Percentiles rank a stretch among this genome's conserved stretches.
These are phyloP conservation scores for Microctenopoma steveboyesi DNA, from an alignment of 2,797 vertebrate genomes.

Conservation along the genomic window DNA sequence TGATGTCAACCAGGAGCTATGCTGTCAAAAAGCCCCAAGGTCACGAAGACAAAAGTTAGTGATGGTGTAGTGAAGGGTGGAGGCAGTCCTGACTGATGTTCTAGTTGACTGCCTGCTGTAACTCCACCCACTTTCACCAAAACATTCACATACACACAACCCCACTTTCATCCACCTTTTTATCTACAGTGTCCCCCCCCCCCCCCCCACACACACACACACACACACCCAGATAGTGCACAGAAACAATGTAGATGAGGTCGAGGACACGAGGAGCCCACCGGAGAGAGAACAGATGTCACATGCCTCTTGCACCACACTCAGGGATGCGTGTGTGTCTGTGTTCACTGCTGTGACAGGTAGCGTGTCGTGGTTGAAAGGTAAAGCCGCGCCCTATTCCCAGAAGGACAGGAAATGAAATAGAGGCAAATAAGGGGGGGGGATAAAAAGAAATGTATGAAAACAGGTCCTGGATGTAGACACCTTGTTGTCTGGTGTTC, in stretches of 20 bases:
- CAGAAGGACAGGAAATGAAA: slow-evolving; percentile 59
- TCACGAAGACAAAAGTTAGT: slow-evolving; percentile 62
- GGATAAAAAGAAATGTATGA: slow-evolving; percentile 35
- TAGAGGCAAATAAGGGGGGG: slow-evolving; percentile 29
- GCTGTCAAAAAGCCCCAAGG: slow-evolving; percentile 72
- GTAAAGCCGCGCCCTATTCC: slow-evolving; percentile 59
- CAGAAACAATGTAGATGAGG: slow-evolving; percentile 73
- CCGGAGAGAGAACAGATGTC: slow-evolving; percentile 83
- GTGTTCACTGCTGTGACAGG: slow-evolving; percentile 71
- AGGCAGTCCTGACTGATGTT: slow-evolving; percentile 70
- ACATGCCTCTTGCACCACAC: slow-evolving; percentile 73
- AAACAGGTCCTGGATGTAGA: slow-evolving; percentile 41
- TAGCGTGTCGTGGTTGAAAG: slow-evolving; percentile 75
- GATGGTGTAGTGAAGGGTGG: slow-evolving; percentile 55
- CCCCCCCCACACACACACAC: slow-evolving; percentile 11
- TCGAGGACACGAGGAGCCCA: slow-evolving; percentile 79
- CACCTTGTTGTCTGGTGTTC: slow-evolving; percentile 35
- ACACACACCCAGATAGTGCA: slow-evolving; percentile 66
- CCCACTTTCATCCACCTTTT: slow-evolving; percentile 45
- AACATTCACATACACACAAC: slow-evolving; percentile 8
- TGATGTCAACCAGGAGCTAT: slow-evolving; percentile 67
- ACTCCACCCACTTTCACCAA: slow-evolving; percentile 16
- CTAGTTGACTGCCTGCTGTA: slow-evolving; percentile 61
- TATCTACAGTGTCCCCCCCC: slow-evolving; percentile 52
- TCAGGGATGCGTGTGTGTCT: slow-evolving; percentile 46